These are phyloP conservation scores for Thymelicus lineola DNA, from an alignment of 2,888 invertebrate genomes.

Conservation along the genomic window DNA sequence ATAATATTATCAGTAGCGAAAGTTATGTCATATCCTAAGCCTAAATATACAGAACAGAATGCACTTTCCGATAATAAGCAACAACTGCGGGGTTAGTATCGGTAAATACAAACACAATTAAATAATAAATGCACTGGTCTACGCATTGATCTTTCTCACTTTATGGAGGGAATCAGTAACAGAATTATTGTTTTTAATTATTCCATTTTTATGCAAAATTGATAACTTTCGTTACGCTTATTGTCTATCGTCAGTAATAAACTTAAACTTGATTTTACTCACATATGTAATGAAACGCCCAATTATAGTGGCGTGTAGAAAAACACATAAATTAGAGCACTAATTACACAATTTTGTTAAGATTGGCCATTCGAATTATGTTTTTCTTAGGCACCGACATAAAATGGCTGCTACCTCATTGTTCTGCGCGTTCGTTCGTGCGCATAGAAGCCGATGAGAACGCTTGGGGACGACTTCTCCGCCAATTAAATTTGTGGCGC, in stretches of 20 bases:
- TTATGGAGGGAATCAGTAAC: conserved; percentile 64
- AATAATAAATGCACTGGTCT: conserved; percentile 58
- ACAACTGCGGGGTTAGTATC: conserved; percentile 54
- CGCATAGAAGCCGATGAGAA: conserved; percentile 86
- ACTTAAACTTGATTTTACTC: conserved; percentile 78
- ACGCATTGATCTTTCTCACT: conserved; percentile 62
- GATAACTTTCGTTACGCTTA: conserved; percentile 71
- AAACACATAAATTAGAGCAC: conserved; percentile 85
- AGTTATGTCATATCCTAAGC: conserved; percentile 81
- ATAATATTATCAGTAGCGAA: conserved; percentile 66
- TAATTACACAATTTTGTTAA: conserved; percentile 85
- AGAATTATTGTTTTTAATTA: conserved; percentile 60
- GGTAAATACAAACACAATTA: conserved; percentile 64
- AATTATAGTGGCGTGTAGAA: conserved; percentile 76
- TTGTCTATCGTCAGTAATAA: conserved; percentile 60
- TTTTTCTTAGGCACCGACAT: conserved; percentile 85
- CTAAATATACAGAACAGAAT: conserved; percentile 66
- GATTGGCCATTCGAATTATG: conserved; percentile 86
- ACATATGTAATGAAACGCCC: conserved; percentile 80
- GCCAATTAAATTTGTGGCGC: conserved; percentile 85
- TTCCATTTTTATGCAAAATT: conserved; percentile 52
- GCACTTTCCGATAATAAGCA: conserved; percentile 58
- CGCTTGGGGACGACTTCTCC: conserved; percentile 85
- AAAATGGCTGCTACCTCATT: conserved; percentile 86
- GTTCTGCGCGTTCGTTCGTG: conserved; percentile 86